These are phyloP conservation scores for Caenorhabditis wallacei DNA, from an alignment of 2,888 invertebrate genomes.

Conservation along the genomic window DNA sequence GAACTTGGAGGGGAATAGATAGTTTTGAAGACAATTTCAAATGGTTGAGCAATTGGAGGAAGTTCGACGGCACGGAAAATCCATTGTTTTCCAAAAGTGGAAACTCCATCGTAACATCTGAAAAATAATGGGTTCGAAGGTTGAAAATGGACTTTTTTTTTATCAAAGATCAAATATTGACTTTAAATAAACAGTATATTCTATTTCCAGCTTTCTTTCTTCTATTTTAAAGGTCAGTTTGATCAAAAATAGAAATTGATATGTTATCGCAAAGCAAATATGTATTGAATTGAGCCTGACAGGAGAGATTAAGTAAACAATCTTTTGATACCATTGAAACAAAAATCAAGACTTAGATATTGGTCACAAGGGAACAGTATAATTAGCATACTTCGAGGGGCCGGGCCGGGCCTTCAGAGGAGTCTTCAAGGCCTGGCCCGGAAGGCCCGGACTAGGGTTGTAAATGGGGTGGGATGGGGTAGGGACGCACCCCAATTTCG, in stretches of 20 bases:
- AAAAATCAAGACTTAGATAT: background rate
- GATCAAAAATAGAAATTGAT: constrained; percentile 7
- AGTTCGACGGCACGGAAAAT: constrained; percentile 76
- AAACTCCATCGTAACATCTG: constrained; percentile 79
- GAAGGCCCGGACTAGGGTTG: too few species aligned
- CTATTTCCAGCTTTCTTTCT: constrained; percentile 9
- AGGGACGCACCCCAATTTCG: too few species aligned
- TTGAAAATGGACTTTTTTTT: too few species aligned
- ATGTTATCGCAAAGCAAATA: background rate
- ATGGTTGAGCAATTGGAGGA: constrained; percentile 80
- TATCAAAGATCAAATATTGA: constrained; percentile 6
- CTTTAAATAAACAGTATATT: background rate
- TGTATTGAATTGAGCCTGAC: background rate
- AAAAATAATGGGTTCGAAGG: background rate
- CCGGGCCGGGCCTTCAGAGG: too few species aligned
- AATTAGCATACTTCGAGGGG: too few species aligned
- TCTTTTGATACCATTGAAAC: background rate
- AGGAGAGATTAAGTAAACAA: too few species aligned
- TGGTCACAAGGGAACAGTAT: too few species aligned
- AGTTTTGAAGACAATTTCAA: constrained; percentile 80
- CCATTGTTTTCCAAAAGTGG: constrained; percentile 80
- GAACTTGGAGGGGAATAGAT: constrained; percentile 76
- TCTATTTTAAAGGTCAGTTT: constrained; percentile 3
- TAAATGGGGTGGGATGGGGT: too few species aligned
- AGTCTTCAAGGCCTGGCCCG: too few species aligned